Conservation (phyloP, 2,797 vertebrate species). For the Sebastes jordani region DNA sequence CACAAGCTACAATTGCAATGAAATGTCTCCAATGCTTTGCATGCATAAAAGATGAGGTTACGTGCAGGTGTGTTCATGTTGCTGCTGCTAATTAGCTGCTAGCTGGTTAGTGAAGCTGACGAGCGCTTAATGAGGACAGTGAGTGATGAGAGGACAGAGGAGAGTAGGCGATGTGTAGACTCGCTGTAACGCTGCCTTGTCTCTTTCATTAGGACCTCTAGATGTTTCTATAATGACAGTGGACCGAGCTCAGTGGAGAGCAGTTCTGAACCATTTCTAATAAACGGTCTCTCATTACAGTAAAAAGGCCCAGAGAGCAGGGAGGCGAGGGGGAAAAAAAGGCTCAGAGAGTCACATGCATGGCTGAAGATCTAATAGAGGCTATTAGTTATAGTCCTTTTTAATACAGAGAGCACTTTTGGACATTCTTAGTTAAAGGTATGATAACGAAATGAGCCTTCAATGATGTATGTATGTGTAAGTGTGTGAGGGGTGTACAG, state of each 20-base stretch:
- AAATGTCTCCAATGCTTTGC: neutral
- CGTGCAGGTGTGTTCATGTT: conserved; percentile 1
- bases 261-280: neutral
- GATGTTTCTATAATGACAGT: neutral
- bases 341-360: conserved; percentile 1
- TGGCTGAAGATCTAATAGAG: conserved; percentile 13
- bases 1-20: neutral
- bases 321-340: neutral
- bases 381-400: conserved; percentile 8
- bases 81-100: neutral
- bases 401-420: conserved; percentile 1
- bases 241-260: neutral
- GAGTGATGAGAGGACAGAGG: conserved; percentile 8
- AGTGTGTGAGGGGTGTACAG: neutral
- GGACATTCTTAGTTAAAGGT: neutral
- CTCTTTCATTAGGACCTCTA: neutral
- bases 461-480: neutral
- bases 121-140: conserved; percentile 19
- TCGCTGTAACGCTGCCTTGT: neutral
- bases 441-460: neutral
- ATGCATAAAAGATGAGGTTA: neutral
- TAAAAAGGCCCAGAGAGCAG: neutral
- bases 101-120: conserved; percentile 14
- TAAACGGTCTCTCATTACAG: conserved; percentile 3
- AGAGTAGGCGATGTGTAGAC: neutral